Evolutionary conservation across 2,888 invertebrate species (phyloP).

Genomic region (Schrankia costaestrigalis): DNA sequence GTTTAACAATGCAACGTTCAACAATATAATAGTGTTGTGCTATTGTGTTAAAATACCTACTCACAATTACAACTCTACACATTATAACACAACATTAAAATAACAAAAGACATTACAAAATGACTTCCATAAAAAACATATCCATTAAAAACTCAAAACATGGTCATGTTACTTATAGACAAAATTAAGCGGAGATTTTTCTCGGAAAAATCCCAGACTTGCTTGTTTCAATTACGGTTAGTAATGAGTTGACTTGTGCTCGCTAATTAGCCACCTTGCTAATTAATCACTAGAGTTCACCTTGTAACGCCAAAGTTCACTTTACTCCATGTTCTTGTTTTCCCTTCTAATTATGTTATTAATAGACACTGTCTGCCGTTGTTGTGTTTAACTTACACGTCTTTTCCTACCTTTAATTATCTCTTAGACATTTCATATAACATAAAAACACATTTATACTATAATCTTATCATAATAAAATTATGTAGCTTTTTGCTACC

Average conservation of each 20-base stretch:
- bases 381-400: no score
- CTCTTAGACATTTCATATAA: no score
- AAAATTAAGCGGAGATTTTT: constrained; percentile 59
- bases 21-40: no score
- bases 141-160: constrained; percentile 14
- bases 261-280: constrained; percentile 72
- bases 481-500: no score
- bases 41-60: no score
- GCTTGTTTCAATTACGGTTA: constrained; percentile 70
- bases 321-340: constrained; percentile 56
- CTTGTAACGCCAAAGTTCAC: constrained; percentile 56
- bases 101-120: background rate
- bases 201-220: constrained; percentile 59
- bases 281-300: constrained; percentile 71
- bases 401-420: no score
- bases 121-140: constrained; percentile 5
- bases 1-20: no score
- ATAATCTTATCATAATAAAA: no score
- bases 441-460: no score
- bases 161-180: constrained; percentile 29
- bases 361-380: constrained; percentile 28
- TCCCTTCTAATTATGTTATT: constrained; percentile 44
- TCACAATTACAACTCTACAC: no score
- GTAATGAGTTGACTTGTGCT: constrained; percentile 73
- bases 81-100: no score